Evolutionary conservation across 2,888 invertebrate genomes (phyloP), one percentile per base, ranked within the genome.

Genomic region (Tiphia femorata): DNA sequence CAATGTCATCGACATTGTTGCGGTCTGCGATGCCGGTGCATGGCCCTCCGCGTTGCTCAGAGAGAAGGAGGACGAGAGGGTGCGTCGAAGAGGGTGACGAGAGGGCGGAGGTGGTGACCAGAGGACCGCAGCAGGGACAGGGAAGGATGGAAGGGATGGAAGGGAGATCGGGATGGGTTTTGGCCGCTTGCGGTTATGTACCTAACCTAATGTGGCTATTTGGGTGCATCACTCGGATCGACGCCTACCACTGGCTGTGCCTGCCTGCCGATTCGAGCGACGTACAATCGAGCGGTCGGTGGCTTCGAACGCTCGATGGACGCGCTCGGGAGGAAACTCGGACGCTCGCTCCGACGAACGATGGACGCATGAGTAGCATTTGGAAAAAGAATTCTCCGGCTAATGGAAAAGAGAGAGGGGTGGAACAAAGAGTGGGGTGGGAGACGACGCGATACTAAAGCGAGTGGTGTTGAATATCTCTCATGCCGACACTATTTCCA

Each of bases 1-100:
- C 55, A 54, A 52, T 66, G 67, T 66, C 64, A 66, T 64, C 56
- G 64, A 62, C 68, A 67, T 68, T 68, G 66, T 68, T 66, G 68
- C 61, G 64, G 66, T 49, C 52, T 60, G 59, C 12, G 40, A 40
- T 40, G 12, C n/a, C n/a, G n/a, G n/a, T n/a, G n/a, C n/a, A n/a
- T n/a, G n/a, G 25, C 5, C 8, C 25, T 25, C 8, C 25, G 25
- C 25, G 25, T 25, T 25, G 25, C 25, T 25, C 25, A 8, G 8
- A 8, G 25, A 25, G 8, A 8, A 8, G 8, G 25, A 25, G 25
- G 6, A 8, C 5, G 8, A 25, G 25, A 8, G 8, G 25, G 25
- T 6, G 8, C 25, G 6, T 8, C 5, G 25, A 25, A 5, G 25
- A 5, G 8, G 25, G 25, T 6, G 25, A 6, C 8, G 33, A 33